Base-by-base conservation (phyloP, 1,140 invertebrate species). In the Aphaenogaster rudis region DNA sequence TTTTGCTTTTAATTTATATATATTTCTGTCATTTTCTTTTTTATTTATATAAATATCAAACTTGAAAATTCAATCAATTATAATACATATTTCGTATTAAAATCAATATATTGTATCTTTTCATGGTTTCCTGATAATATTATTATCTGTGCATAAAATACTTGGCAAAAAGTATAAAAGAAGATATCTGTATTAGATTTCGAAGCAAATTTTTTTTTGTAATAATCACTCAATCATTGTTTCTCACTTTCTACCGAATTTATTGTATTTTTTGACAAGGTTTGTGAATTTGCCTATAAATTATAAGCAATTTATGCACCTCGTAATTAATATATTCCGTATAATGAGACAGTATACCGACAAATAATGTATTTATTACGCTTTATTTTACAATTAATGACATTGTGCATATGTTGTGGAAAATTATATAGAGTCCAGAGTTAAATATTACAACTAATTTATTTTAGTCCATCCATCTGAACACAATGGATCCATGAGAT, bases 391-490 rank as follows among this genome's bases (percentile, higher is more conserved):
- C 17, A 11, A 6, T 66, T 42, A 42, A 42, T 66, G 42, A 42
- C 3, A 21, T 66, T 42, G 64, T 36, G 1, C 11, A n/a, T 9
- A 66, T 42, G 3, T 39, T n/a, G 17, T 64, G 36, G 15, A 39
- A 66, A 66, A 42, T 61, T 42, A 42, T 66, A n/a, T 28, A 36
- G 3, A 42, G 8, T 66, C 36, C 17, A 66, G 36, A 66, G 36
- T 66, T 66, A 66, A 66, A 66, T 66, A 42, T 66, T 66, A 66
- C 3, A 66, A 66, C 8, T 42, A 66, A 64, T 39, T 8, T 21
- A n/a, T 66, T 66, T 39, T 39, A 66, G n/a, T 9, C 36, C 17
- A 42, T 66, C 36, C 8, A 11, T 66, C 36, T n/a, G 17, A 42
- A 66, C 42, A 66, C 36, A n/a, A 39, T 66, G 0, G 9, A 66